Evolutionary conservation across 92 coral and sea anemone genomes (phyloP).

Genomic region (Porites evermanni): DNA sequence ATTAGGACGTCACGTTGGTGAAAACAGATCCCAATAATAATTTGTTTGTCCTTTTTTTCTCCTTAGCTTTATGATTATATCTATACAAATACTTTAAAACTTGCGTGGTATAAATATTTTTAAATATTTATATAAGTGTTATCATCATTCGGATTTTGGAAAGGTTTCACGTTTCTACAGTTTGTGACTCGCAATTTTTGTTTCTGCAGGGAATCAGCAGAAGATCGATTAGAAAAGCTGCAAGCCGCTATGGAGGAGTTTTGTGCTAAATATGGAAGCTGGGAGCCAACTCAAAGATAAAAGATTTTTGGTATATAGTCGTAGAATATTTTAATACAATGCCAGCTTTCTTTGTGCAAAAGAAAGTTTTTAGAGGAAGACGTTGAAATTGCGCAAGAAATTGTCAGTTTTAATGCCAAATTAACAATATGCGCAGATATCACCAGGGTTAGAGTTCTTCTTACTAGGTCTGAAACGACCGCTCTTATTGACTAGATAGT

Average conservation of each 20-base stretch:
- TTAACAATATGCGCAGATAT: no score
- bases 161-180: background rate
- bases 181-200: background rate
- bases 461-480: no score
- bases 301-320: background rate
- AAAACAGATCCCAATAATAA: no score
- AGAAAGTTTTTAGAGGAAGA: background rate
- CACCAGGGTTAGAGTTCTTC: no score
- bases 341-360: background rate
- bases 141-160: background rate
- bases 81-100: no score
- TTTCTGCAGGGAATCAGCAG: conserved; percentile 71
- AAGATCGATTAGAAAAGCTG: conserved; percentile 88
- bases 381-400: background rate
- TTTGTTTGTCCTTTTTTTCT: no score
- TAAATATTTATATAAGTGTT: no score
- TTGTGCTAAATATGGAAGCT: conserved; percentile 63
- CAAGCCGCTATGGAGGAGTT: conserved; percentile 90
- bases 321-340: background rate
- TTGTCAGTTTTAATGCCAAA: background rate
- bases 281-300: conserved; percentile 36
- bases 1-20: no score
- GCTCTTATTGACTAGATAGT: no score
- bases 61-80: no score
- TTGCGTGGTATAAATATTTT: no score